Evolutionary conservation across 1,140 invertebrate genomes (phyloP).

Genomic region (Helicorthomorpha holstii): DNA sequence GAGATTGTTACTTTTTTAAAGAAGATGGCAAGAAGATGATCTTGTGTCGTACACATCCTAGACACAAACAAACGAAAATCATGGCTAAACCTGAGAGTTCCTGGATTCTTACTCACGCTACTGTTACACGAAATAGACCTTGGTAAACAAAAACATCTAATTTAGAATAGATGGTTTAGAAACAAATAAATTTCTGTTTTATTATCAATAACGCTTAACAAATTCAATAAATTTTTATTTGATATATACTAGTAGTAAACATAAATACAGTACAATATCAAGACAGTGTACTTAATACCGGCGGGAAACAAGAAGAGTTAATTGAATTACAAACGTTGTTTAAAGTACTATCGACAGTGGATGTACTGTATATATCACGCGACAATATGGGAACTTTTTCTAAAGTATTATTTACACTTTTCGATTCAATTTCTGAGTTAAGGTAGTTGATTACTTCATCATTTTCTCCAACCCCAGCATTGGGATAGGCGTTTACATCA

Average conservation of each 20-base stretch:
- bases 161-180: neutral
- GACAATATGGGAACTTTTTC: too few relatives aligned
- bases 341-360: too few relatives aligned
- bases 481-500: neutral
- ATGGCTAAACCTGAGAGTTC: slow-evolving; percentile 40
- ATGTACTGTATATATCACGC: too few relatives aligned
- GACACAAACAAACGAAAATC: slow-evolving; percentile 61
- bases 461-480: neutral
- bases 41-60: slow-evolving; percentile 49
- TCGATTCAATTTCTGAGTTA: too few relatives aligned
- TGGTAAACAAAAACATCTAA: slow-evolving; percentile 22
- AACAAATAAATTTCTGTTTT: neutral
- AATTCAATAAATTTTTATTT: too few relatives aligned
- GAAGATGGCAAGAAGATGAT: slow-evolving; percentile 45
- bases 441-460: too few relatives aligned
- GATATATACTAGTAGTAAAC: too few relatives aligned
- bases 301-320: too few relatives aligned
- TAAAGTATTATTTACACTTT: too few relatives aligned
- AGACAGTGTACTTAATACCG: too few relatives aligned
- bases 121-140: slow-evolving; percentile 38
- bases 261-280: too few relatives aligned
- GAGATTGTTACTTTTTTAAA: slow-evolving; percentile 52
- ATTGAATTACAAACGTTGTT: too few relatives aligned
- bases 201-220: neutral
- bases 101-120: slow-evolving; percentile 52